A percentile compares a stretch with the other conserved stretches of the same genome.
Evolutionary conservation across 1,140 invertebrate species (phyloP).

Genomic region (Berghia stephanieae): DNA sequence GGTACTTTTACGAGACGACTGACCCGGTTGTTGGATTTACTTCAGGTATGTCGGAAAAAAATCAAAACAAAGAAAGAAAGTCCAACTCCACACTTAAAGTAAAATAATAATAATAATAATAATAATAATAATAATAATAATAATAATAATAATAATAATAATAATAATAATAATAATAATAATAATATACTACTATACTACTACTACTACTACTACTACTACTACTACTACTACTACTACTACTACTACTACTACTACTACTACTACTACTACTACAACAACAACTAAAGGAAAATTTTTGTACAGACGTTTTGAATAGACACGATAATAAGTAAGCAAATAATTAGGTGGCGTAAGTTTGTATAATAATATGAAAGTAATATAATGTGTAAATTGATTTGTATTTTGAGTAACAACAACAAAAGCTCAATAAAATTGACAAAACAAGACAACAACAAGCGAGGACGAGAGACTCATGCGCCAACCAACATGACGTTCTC

Average conservation of each 20-base stretch:
- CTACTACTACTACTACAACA: neutral
- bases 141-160: neutral
- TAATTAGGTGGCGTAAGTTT: too few species aligned
- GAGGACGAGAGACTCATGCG: too few species aligned
- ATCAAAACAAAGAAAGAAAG: too few species aligned
- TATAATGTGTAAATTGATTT: too few species aligned
- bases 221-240: neutral
- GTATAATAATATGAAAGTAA: too few species aligned
- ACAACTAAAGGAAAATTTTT: neutral
- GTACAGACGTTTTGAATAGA: too few species aligned
- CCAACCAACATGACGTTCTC: too few species aligned
- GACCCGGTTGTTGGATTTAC: slow-evolving; percentile 37
- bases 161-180: neutral
- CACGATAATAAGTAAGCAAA: too few species aligned
- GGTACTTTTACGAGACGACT: slow-evolving; percentile 94
- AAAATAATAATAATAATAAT: neutral
- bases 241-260: neutral
- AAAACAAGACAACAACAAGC: too few species aligned
- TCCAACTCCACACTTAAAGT: neutral
- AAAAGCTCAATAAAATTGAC: neutral
- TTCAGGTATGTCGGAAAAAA: slow-evolving; percentile 33
- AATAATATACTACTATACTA: too few species aligned
- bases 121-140: too few species aligned
- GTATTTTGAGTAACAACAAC: neutral
- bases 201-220: neutral